Evolutionary conservation across 1,140 invertebrate species (phyloP).

Genomic region (Leptinotarsa undecemlineata): DNA sequence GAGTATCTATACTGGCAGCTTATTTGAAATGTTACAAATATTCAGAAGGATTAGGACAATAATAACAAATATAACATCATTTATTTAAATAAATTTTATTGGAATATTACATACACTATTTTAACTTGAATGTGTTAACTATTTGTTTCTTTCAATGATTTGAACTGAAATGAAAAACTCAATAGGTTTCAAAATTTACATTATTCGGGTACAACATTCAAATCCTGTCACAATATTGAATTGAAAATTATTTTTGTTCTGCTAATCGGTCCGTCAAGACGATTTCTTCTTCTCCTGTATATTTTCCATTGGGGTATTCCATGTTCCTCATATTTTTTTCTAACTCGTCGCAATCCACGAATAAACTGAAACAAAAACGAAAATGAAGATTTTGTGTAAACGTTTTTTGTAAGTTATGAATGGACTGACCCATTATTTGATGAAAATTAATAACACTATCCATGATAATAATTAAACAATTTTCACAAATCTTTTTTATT

Average conservation of each 20-base stretch:
- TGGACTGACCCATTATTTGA: too few relatives aligned
- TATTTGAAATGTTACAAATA: neutral
- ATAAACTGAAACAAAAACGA: conserved; percentile 22
- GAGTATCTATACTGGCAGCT: neutral
- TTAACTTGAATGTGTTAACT: neutral
- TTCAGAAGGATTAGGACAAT: neutral
- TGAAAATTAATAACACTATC: too few relatives aligned
- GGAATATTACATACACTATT: neutral
- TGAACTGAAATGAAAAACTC: neutral
- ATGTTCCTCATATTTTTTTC: conserved; percentile 12
- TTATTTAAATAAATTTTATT: conserved; percentile 5
- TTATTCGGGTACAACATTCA: conserved; percentile 28
- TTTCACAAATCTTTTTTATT: too few relatives aligned
- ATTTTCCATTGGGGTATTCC: conserved; percentile 14
- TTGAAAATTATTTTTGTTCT: conserved; percentile 7
- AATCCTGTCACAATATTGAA: conserved; percentile 4
- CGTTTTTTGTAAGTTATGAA: too few relatives aligned
- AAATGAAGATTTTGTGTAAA: too few relatives aligned
- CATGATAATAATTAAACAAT: too few relatives aligned
- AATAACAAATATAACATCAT: neutral
- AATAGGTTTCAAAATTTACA: conserved; percentile 7
- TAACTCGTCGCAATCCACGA: conserved; percentile 17
- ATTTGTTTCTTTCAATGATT: neutral
- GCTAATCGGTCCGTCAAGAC: conserved; percentile 24
- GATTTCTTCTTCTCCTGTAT: conserved; percentile 20